Percentiles rank a stretch among this genome's conserved stretches.
These are phyloP conservation scores for Spizaetus ornatus DNA, from an alignment of 2,113 vertebrate species.

Conservation along the genomic window DNA sequence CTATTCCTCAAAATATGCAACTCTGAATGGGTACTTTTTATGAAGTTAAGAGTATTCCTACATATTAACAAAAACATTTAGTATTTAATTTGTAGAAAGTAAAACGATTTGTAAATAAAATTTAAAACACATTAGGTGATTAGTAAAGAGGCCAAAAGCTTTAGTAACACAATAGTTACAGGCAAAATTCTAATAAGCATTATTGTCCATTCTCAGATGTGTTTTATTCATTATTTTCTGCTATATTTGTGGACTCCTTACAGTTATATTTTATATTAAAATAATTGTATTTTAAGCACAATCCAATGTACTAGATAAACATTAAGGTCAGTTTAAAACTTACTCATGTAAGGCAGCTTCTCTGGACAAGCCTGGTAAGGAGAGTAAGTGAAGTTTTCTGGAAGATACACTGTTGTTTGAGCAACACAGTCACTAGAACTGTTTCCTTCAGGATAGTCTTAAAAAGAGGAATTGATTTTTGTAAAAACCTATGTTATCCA, in stretches of 20 bases:
- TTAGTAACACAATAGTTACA: neutral
- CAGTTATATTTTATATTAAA: neutral
- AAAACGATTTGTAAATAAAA: neutral
- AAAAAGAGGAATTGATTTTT: conserved; percentile 3
- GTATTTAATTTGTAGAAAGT: neutral
- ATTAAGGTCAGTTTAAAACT: conserved; percentile 65
- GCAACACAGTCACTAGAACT: conserved; percentile 90
- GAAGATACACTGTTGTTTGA: conserved; percentile 91
- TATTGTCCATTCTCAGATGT: neutral
- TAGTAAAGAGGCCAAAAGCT: neutral
- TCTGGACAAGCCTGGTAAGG: conserved; percentile 90
- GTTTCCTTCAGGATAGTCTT: conserved; percentile 94
- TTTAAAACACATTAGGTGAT: neutral
- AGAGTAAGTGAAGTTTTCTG: conserved; percentile 94
- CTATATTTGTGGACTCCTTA: neutral
- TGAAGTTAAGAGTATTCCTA: neutral
- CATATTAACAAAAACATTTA: neutral
- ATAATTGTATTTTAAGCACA: neutral
- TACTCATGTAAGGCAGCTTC: conserved; percentile 96
- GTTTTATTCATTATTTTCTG: neutral
- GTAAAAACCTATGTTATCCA: neutral
- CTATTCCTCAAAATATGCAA: neutral
- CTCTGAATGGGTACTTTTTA: neutral
- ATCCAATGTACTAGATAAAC: neutral
- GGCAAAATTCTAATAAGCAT: neutral